A percentile compares a stretch with the other conserved stretches of the same genome.
Conservation (phyloP, 2,888 invertebrate genomes). For the Idaea dimidiata region DNA sequence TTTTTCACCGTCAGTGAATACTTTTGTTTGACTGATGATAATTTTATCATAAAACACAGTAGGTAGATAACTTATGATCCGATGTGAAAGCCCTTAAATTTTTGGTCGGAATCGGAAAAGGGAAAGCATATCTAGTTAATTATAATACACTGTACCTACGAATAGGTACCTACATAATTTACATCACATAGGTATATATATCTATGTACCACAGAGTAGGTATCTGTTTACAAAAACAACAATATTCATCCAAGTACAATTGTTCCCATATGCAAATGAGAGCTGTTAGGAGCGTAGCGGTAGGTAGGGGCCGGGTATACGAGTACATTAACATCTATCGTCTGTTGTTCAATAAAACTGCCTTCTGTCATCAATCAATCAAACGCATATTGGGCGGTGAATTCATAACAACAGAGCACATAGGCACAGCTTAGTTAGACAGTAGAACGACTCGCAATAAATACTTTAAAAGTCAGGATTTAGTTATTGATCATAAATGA, state of each 20-base stretch:
- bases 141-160: no score
- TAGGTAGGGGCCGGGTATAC: not conserved
- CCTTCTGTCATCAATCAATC: conserved; percentile 27
- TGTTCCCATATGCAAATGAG: conserved; percentile 8
- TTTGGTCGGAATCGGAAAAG: no score
- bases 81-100: no score
- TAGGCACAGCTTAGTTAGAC: not conserved
- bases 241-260: not conserved
- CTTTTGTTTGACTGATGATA: no score
- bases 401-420: conserved; percentile 14
- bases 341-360: conserved; percentile 16
- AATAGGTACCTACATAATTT: not conserved
- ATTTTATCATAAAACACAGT: no score
- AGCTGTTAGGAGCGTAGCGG: not conserved
- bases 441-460: not conserved
- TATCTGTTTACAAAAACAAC: not conserved
- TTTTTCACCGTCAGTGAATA: no score
- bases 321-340: not conserved
- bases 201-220: not conserved
- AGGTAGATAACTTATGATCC: no score
- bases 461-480: no score
- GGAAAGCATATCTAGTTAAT: no score
- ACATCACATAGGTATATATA: not conserved
- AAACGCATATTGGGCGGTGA: conserved; percentile 18
- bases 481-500: no score